phyloP scores from a whole-genome alignment of 2,888 invertebrate genomes.

The Campoletis raptor region DNA sequence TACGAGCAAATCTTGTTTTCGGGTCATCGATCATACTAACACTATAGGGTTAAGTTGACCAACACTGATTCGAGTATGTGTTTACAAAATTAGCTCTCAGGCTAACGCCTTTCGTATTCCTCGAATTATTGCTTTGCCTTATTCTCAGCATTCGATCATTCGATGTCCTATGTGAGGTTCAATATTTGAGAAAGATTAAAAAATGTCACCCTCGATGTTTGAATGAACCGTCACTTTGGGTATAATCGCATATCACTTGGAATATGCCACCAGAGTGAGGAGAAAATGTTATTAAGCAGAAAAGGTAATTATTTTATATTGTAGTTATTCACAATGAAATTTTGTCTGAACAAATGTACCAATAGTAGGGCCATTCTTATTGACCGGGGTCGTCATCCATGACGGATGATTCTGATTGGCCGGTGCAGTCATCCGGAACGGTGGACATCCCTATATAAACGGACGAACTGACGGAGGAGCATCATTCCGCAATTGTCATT shows the following conservation, averaged over 20 bases:
- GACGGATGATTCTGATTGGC: constrained; percentile 25
- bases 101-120: constrained; percentile 27
- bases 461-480: constrained; percentile 13
- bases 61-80: constrained; percentile 25
- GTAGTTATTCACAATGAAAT: not conserved
- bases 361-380: not conserved
- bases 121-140: constrained; percentile 3
- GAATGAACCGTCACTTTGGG: not conserved
- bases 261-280: not conserved
- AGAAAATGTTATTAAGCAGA: not conserved
- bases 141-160: not conserved
- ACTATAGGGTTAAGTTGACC: not conserved
- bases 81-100: constrained; percentile 46
- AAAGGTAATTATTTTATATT: not conserved
- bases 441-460: constrained; percentile 18
- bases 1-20: constrained; percentile 45
- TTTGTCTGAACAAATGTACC: not conserved
- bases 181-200: constrained; percentile 10
- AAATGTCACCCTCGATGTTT: not conserved
- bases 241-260: not conserved
- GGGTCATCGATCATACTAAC: constrained; percentile 53
- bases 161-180: not conserved
- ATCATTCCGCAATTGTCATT: constrained; percentile 49
- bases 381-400: constrained; percentile 3
- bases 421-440: constrained; percentile 24